Evolutionary conservation across 2,797 vertebrate genomes (phyloP), one percentile per base, ranked within the genome.

Genomic region (Coregonus ussuriensis): DNA sequence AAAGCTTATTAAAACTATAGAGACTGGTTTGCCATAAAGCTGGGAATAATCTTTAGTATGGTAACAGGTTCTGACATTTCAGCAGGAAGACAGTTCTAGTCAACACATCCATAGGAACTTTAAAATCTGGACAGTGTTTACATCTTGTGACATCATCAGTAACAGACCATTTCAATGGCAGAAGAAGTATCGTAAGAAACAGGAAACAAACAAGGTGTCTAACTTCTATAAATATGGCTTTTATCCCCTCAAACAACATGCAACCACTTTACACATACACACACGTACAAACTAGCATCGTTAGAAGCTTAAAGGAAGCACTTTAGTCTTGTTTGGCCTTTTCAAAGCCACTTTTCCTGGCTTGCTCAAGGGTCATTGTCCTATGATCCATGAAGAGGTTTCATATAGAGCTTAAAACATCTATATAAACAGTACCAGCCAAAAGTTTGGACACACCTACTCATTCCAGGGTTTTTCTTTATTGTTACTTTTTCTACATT

Each of bases 191-290:
- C 74, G 52, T 70, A 13, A 79, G 73, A 67, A 65, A 77, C 63
- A 81, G 75, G 29, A 72, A 77, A 76, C 29, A 69, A 31, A 70
- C 37, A 41, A 7, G 37, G 16, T 16, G 25, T 41, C 54, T 77
- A 71, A 56, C 21, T 25, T 82, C 73, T 80, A 41, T 72, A 67
- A 81, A 37, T 85, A 89, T 89, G 90, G 89, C 90, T 91, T 92
- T 74, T 66, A 1, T 83, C 80, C 86, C 88, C 82, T 86, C 76
- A 79, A 65, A 84, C 72, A 53, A 88, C 83, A 89, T 84, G 84
- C 86, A 88, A 51, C 83, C 85, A 79, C 25, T 79, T 81, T 81
- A 33, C 37, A 59, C 35, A 56, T 25, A 59, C 16, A 79, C 71
- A 65, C 18, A 85, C 37, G 6, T 41, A 41, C 75, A 80, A 79